These are phyloP conservation scores for Zaprionus obscuricornis DNA, from an alignment of 2,888 invertebrate species.

Conservation along the genomic window DNA sequence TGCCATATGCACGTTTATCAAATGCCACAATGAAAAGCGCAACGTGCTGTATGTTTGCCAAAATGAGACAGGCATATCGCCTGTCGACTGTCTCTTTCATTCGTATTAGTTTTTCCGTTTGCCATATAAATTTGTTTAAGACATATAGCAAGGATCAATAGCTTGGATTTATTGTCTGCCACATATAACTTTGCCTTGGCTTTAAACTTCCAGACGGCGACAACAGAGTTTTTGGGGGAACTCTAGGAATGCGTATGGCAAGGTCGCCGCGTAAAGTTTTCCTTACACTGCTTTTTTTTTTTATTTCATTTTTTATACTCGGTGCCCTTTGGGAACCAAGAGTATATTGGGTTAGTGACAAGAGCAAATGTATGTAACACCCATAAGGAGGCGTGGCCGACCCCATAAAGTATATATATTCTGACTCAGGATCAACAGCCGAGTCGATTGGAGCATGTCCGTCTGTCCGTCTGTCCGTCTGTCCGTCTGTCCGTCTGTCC, in stretches of 20 bases:
- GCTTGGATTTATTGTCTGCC: constrained; percentile 71
- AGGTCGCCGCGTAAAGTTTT: constrained; percentile 61
- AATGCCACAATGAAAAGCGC: constrained; percentile 34
- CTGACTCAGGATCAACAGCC: too few species aligned
- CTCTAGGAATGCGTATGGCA: constrained; percentile 40
- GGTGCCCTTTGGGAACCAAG: too few species aligned
- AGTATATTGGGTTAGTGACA: too few species aligned
- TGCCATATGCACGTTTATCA: constrained; percentile 76
- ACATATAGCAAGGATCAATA: constrained; percentile 77
- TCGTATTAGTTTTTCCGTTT: constrained; percentile 60
- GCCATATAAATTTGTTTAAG: constrained; percentile 77
- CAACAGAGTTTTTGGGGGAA: constrained; percentile 11
- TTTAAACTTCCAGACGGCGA: constrained; percentile 57
- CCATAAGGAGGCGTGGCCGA: too few species aligned
- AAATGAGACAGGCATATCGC: constrained; percentile 30
- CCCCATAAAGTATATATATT: too few species aligned
- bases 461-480: too few species aligned
- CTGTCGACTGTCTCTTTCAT: too few species aligned
- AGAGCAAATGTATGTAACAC: too few species aligned
- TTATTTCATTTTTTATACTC: too few species aligned
- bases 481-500: too few species aligned
- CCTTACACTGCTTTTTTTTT: too few species aligned
- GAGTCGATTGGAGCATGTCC: too few species aligned
- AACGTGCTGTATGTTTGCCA: neutral
- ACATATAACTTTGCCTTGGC: constrained; percentile 67